Evolutionary conservation across 1,140 invertebrate genomes (phyloP).

Genomic region (Bombus difficillimus): DNA sequence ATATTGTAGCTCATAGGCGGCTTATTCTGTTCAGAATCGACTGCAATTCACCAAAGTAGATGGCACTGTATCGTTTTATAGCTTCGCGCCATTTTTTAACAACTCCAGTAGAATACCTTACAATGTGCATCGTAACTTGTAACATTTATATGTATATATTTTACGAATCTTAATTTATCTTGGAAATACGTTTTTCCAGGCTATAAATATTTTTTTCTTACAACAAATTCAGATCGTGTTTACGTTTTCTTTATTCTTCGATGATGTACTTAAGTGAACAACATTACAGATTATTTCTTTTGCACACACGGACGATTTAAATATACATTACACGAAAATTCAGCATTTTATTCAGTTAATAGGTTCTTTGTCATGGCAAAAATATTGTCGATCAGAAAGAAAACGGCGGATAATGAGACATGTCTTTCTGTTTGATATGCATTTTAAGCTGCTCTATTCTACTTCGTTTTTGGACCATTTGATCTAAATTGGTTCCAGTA

Average conservation of each 20-base stretch:
- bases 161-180: no score
- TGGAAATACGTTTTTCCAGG: no score
- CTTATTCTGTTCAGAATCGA: not conserved
- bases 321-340: no score
- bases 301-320: not conserved
- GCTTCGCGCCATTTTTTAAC: not conserved
- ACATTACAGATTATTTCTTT: not conserved
- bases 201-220: not conserved
- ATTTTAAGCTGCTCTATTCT: constrained; percentile 39
- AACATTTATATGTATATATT: no score
- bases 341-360: no score
- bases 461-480: not conserved
- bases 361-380: not conserved
- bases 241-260: not conserved
- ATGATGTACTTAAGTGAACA: not conserved
- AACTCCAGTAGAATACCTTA: no score
- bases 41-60: not conserved
- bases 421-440: not conserved
- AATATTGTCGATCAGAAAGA: no score
- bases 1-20: constrained; percentile 17
- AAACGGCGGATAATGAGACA: not conserved
- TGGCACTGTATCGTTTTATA: not conserved
- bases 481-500: no score
- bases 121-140: no score
- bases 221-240: not conserved